Conservation (phyloP, 2,113 vertebrate species). For the Mugil cephalus region DNA sequence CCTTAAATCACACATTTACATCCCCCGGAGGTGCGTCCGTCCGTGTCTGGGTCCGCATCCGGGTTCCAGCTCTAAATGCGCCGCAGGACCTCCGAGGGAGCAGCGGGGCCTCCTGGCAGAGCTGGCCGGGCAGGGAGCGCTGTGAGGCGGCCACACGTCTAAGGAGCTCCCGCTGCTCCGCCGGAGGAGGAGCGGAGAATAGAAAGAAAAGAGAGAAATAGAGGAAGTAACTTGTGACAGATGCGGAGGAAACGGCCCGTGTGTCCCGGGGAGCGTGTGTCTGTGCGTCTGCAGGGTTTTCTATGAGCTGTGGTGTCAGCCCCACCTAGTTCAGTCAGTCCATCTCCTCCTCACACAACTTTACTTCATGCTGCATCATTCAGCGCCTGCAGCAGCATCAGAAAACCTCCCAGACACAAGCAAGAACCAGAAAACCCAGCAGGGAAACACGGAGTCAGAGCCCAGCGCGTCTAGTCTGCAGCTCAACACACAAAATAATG, state of each 20-base stretch:
- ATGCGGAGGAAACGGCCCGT: conserved; percentile 10
- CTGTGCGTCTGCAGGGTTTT: conserved; percentile 8
- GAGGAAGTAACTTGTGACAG: conserved; percentile 48
- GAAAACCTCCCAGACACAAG: too few relatives aligned
- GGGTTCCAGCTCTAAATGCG: not conserved
- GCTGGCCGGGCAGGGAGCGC: conserved; percentile 32
- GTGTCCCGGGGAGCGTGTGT: not conserved
- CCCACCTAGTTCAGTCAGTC: conserved; percentile 71
- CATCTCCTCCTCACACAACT: conserved; percentile 52
- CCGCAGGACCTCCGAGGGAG: conserved; percentile 17
- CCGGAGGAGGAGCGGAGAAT: conserved; percentile 29
- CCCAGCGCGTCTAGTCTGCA: too few relatives aligned
- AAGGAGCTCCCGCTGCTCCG: conserved; percentile 50
- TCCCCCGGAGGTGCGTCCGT: not conserved
- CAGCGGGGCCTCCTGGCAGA: conserved; percentile 52
- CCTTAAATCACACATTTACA: conserved; percentile 16
- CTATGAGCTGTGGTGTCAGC: conserved; percentile 40
- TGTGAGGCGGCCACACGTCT: conserved; percentile 37
- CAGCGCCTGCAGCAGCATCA: conserved; percentile 1
- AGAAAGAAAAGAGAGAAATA: not conserved
- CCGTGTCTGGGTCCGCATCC: not conserved
- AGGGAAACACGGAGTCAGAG: too few relatives aligned
- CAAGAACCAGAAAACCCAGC: too few relatives aligned
- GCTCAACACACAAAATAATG: too few relatives aligned
- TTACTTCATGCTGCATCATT: conserved; percentile 55